Evolutionary conservation across 2,888 invertebrate species (phyloP).

Genomic region (Dioctria rufipes): DNA sequence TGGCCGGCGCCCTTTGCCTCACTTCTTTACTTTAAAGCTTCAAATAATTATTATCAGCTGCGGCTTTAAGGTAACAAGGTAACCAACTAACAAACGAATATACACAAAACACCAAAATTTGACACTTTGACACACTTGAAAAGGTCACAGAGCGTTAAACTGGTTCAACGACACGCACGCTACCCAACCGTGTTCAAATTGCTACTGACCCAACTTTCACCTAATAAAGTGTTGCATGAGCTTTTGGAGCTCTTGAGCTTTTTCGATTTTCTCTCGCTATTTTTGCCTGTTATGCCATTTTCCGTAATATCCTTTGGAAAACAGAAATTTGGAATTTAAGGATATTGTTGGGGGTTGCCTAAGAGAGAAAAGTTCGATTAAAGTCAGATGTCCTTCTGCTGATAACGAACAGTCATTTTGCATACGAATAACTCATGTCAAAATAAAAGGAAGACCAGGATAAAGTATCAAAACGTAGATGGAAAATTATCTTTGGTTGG

Average conservation of each 20-base stretch:
- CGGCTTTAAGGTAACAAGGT: slow-evolving; percentile 5
- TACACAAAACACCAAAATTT: slow-evolving; percentile 27
- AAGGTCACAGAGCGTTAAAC: slow-evolving; percentile 8
- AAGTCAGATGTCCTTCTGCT: no score
- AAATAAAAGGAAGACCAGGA: background rate
- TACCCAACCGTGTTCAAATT: slow-evolving; percentile 37
- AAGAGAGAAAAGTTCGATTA: background rate
- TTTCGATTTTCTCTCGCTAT: background rate
- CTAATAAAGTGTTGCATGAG: slow-evolving; percentile 8
- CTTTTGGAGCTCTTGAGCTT: slow-evolving; percentile 7
- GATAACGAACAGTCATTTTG: no score
- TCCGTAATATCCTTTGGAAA: slow-evolving; percentile 2
- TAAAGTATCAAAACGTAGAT: background rate
- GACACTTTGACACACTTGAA: slow-evolving; percentile 45
- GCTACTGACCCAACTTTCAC: slow-evolving; percentile 49
- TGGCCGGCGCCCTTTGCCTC: background rate
- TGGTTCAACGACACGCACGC: slow-evolving; percentile 40
- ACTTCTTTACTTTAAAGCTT: slow-evolving; percentile 35
- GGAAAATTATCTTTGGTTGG: background rate
- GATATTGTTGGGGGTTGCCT: no score
- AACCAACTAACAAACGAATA: background rate
- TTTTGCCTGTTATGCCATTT: slow-evolving; percentile 10
- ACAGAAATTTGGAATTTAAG: background rate
- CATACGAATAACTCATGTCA: background rate
- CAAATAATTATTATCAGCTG: background rate